These are phyloP conservation scores for Pteria penguin DNA, from an alignment of 2,888 invertebrate species.

Conservation along the genomic window DNA sequence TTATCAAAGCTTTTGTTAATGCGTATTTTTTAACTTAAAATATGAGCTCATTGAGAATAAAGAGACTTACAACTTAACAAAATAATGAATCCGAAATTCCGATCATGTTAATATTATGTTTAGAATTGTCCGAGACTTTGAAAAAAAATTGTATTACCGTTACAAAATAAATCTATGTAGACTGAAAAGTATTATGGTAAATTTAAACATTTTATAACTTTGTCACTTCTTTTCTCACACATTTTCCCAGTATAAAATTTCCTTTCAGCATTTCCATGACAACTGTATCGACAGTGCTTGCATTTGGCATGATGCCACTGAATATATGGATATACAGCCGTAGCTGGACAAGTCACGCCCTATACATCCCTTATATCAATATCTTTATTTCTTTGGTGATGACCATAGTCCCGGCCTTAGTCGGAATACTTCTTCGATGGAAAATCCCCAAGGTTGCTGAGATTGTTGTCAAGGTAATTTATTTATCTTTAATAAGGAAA, in stretches of 20 bases:
- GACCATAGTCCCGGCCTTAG: slow-evolving; percentile 64
- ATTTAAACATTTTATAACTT: too few species aligned
- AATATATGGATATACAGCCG: slow-evolving; percentile 72
- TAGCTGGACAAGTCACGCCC: slow-evolving; percentile 61
- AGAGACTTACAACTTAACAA: too few species aligned
- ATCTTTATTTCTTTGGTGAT: slow-evolving; percentile 68
- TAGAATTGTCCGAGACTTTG: too few species aligned
- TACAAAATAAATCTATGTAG: too few species aligned
- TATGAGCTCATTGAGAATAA: too few species aligned
- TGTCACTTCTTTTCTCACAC: too few species aligned
- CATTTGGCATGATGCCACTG: slow-evolving; percentile 73
- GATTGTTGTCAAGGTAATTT: slow-evolving; percentile 66
- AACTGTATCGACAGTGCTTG: slow-evolving; percentile 66
- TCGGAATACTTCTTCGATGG: slow-evolving; percentile 67
- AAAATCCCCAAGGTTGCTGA: slow-evolving; percentile 63
- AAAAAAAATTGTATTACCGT: too few species aligned
- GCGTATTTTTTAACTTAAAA: too few species aligned
- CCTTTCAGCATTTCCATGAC: slow-evolving; percentile 73
- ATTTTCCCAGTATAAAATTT: background rate
- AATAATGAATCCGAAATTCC: too few species aligned
- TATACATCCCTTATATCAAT: slow-evolving; percentile 69
- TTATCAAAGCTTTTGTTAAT: too few species aligned
- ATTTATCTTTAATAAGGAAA: background rate
- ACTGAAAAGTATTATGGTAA: too few species aligned
- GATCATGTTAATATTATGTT: too few species aligned